Conservation (phyloP, 2,113 vertebrate genomes). For the Corythornis vintsioides region DNA sequence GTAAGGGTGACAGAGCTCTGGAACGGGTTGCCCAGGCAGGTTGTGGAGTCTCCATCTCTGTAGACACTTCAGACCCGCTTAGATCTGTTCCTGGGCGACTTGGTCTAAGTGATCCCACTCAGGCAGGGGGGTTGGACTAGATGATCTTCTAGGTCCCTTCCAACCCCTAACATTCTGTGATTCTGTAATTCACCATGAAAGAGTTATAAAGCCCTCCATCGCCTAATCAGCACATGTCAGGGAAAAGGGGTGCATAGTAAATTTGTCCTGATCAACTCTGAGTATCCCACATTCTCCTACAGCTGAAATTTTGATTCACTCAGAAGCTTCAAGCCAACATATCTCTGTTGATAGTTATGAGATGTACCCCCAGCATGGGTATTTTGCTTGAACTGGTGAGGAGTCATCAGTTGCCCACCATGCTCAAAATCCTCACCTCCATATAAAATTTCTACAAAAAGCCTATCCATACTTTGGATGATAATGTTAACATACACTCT, state of each 20-base stretch:
- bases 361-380: neutral
- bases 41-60: no score
- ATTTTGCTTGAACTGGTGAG: neutral
- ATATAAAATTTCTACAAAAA: neutral
- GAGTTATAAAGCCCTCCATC: neutral
- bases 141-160: no score
- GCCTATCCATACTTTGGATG: neutral
- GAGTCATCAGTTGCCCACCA: neutral
- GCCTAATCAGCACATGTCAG: fast-evolving
- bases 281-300: neutral
- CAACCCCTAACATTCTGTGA: no score
- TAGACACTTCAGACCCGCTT: no score
- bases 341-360: neutral
- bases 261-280: neutral
- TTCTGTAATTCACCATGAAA: neutral
- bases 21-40: no score
- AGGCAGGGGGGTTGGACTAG: no score
- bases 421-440: neutral
- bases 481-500: neutral
- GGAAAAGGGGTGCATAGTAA: neutral
- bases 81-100: no score
- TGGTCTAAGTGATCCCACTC: no score
- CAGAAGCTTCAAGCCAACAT: neutral
- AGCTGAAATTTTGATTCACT: neutral
- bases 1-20: no score